phyloP scores from a whole-genome alignment of 2,797 vertebrate species.

The Channa striata region DNA sequence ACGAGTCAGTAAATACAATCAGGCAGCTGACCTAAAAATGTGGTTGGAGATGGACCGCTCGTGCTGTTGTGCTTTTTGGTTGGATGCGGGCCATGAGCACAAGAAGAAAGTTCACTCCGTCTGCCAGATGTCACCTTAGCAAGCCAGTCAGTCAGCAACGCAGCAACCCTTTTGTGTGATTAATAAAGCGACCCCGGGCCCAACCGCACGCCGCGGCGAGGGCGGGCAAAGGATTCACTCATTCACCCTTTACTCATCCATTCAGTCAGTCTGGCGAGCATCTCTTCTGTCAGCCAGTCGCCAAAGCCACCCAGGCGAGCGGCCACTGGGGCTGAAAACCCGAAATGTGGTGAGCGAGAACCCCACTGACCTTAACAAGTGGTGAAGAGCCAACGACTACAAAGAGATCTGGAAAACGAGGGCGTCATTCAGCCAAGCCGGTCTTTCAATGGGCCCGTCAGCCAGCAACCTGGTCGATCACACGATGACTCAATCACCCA shows the following conservation, averaged over 20 bases:
- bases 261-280: slow-evolving; percentile 37
- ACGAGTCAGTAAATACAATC: slow-evolving; percentile 41
- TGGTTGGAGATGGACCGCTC: slow-evolving; percentile 39
- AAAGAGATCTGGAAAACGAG: slow-evolving; percentile 1
- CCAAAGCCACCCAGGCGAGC: slow-evolving; percentile 44
- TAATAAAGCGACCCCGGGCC: slow-evolving; percentile 26
- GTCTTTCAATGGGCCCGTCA: slow-evolving; percentile 30
- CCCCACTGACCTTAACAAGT: slow-evolving; percentile 40
- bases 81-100: slow-evolving; percentile 25
- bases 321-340: slow-evolving; percentile 23
- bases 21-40: slow-evolving; percentile 28
- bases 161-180: slow-evolving; percentile 30
- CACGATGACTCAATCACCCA: slow-evolving; percentile 39
- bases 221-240: slow-evolving; percentile 22
- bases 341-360: slow-evolving; percentile 41
- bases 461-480: slow-evolving; percentile 24
- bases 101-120: slow-evolving; percentile 18
- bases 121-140: slow-evolving; percentile 33
- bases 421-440: slow-evolving; percentile 10
- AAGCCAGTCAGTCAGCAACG: slow-evolving; percentile 19
- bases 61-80: slow-evolving; percentile 28
- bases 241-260: slow-evolving; percentile 49
- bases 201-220: slow-evolving; percentile 14
- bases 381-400: neutral
- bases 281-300: slow-evolving; percentile 32